A percentile compares a stretch with the other conserved stretches of the same genome.
Conservation (phyloP, 2,797 vertebrate species). For the Molossus alvarezi region DNA sequence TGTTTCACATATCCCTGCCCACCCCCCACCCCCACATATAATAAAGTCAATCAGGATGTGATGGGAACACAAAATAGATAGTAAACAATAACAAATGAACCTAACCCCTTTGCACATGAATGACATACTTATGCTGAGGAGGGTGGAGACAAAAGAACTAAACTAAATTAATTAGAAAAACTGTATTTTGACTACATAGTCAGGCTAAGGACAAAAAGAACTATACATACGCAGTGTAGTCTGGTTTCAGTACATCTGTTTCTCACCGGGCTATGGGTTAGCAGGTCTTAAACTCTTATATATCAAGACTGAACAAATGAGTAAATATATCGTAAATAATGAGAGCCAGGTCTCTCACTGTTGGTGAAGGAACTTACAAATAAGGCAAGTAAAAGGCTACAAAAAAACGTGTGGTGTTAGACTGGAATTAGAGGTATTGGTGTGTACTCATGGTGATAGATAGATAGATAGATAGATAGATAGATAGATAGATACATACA, state of each 20-base stretch:
- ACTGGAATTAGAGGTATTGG: neutral
- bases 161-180: neutral
- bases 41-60: no score
- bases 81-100: no score
- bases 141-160: neutral
- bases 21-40: no score
- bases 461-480: no score
- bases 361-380: neutral
- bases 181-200: neutral
- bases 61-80: no score
- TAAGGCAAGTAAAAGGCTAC: neutral
- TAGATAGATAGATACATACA: no score
- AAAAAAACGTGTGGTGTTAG: neutral
- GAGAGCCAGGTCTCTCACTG: neutral
- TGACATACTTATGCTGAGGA: neutral
- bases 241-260: neutral
- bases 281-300: neutral
- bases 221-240: neutral
- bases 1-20: no score
- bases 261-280: neutral
- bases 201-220: neutral
- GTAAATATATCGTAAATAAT: neutral
- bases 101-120: no score
- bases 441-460: neutral
- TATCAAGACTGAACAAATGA: neutral